Base-by-base conservation (phyloP, 2,888 invertebrate genomes). In the Drosophila austrosaltans region DNA sequence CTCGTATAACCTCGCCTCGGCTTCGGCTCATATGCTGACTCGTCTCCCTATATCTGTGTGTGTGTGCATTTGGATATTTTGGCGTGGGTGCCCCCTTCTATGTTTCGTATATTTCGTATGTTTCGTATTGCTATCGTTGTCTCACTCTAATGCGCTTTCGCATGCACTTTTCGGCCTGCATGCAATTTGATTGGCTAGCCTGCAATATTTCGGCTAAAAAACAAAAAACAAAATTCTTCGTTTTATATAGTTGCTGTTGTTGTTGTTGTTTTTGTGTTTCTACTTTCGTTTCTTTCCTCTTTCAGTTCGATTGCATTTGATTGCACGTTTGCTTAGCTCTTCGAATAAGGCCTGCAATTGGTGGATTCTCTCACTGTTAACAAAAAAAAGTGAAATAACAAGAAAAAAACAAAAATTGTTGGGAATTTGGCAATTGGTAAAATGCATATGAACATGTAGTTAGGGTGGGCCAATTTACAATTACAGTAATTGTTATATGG, bases 111-210 rank as follows among this genome's bases (percentile, higher is more conserved):
- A 10, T 36, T 48, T 48, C 25, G 48, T 48, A 48, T 48, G 48
- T 48, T 48, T 48, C 48, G 48, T 48, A 48, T 48, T 10, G 80
- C 75, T 87, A 87, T 66, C 79, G 81, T 84, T 79, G 81, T 85
- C 89, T 78, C 89, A 54, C 80, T 85, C 87, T 87, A 87, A 89
- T 89, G 85, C 85, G 85, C 87, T 87, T 84, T 89, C 79, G 75
- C 72, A 81, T 87, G 87, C 85, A 85, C 76, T 89, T 87, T 82
- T 82, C 72, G 81, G 82, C 79, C 78, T 74, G 79, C 82, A 85
- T 82, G 87, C 89, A 89, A 65, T 86, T 87, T 87, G 89, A 90
- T 87, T 90, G 82, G 88, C 76, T 72, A 69, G 73, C 78, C 75
- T 78, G 69, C 73, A 76, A 79, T 68, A 83, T 89, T 85, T 85